Evolutionary conservation across 2,113 vertebrate species (phyloP).

Genomic region (Hoplias malabaricus): DNA sequence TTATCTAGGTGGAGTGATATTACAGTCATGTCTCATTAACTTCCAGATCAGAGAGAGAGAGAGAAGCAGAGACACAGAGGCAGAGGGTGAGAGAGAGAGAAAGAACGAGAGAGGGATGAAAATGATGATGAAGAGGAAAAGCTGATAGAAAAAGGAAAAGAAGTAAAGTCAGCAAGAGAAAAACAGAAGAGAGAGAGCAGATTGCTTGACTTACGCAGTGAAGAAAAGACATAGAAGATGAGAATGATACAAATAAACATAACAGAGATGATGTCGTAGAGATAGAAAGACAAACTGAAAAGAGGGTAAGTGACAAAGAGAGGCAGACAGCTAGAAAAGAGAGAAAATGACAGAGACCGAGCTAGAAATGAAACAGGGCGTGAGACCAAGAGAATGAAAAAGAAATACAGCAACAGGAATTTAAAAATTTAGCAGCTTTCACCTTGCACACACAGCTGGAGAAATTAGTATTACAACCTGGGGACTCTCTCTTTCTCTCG

Average conservation of each 20-base stretch:
- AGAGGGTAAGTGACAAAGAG: conserved; percentile 18
- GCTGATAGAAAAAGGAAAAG: too few relatives aligned
- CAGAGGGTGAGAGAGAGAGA: background rate
- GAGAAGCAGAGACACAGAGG: background rate
- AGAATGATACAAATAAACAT: background rate
- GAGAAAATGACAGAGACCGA: background rate
- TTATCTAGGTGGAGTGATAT: conserved; percentile 44
- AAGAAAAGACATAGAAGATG: background rate
- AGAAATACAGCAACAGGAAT: too few relatives aligned
- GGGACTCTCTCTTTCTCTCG: too few relatives aligned
- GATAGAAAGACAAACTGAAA: conserved; percentile 2
- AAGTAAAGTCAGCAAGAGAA: background rate
- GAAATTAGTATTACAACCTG: too few relatives aligned
- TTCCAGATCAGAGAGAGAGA: conserved; percentile 27
- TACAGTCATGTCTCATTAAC: conserved; percentile 43
- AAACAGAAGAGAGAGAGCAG: background rate
- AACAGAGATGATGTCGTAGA: background rate
- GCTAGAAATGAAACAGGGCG: too few relatives aligned
- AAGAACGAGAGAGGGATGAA: background rate
- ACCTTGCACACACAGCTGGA: too few relatives aligned
- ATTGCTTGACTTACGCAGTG: too few relatives aligned
- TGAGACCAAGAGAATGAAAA: too few relatives aligned
- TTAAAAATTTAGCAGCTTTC: too few relatives aligned
- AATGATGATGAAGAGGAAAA: background rate
- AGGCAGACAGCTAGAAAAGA: background rate